phyloP scores from a whole-genome alignment of 2,113 vertebrate species.

The Amazona guildingii region DNA sequence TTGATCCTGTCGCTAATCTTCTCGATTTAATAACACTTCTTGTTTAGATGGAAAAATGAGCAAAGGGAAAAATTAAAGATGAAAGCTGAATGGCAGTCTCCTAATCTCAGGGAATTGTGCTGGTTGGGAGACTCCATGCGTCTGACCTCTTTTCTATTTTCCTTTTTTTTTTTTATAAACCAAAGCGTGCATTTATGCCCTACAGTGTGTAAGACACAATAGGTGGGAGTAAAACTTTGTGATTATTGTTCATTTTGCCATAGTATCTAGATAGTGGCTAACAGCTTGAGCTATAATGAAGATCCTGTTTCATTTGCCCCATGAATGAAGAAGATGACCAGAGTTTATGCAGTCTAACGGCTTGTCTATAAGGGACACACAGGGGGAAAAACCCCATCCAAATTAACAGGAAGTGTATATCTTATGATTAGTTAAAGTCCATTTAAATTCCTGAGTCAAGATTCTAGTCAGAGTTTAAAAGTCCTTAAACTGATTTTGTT shows the following conservation, averaged over 20 bases:
- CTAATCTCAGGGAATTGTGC: conserved; percentile 50
- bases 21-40: conserved; percentile 39
- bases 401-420: background rate
- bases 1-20: background rate
- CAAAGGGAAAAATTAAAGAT: conserved; percentile 60
- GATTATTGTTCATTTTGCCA: background rate
- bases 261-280: background rate
- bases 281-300: background rate
- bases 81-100: conserved; percentile 62
- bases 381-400: background rate
- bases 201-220: background rate
- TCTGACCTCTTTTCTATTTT: background rate
- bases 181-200: background rate
- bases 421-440: background rate
- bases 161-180: background rate
- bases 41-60: conserved; percentile 60
- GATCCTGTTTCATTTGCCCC: background rate
- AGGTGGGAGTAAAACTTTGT: background rate
- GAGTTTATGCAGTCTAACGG: background rate
- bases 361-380: background rate
- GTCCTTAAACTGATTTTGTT: background rate
- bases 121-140: background rate
- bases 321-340: background rate
- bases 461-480: background rate
- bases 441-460: background rate